These are phyloP conservation scores for Busseola fusca DNA, from an alignment of 2,888 invertebrate genomes.

Conservation along the genomic window DNA sequence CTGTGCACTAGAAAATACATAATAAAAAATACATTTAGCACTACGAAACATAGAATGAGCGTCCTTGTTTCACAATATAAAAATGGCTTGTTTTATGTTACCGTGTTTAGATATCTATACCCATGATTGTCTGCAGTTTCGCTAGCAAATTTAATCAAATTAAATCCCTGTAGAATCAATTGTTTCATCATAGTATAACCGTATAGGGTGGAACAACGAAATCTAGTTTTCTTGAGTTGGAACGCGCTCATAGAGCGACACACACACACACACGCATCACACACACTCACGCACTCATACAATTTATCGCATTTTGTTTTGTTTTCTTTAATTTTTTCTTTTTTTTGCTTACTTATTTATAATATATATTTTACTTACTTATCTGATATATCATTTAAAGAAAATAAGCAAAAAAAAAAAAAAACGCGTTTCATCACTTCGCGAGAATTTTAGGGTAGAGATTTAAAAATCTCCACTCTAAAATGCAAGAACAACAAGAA, in stretches of 20 bases:
- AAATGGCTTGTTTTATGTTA: background rate
- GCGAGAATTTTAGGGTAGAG: background rate
- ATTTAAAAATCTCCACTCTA: slow-evolving; percentile 27
- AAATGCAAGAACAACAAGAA: slow-evolving; percentile 56
- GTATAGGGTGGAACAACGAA: too few relatives aligned
- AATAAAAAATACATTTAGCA: background rate
- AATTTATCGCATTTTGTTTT: too few relatives aligned
- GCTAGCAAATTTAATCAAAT: background rate
- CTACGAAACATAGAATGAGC: background rate
- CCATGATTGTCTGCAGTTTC: background rate
- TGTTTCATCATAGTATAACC: background rate
- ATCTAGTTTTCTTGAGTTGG: too few relatives aligned
- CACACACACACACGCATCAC: too few relatives aligned
- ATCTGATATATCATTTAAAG: too few relatives aligned
- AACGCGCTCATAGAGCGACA: too few relatives aligned
- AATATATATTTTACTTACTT: too few relatives aligned
- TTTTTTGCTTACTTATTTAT: too few relatives aligned
- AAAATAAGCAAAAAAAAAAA: background rate
- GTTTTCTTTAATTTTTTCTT: too few relatives aligned
- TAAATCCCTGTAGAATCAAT: background rate
- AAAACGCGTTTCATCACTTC: background rate
- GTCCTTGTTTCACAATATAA: too few relatives aligned
- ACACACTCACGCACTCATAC: too few relatives aligned
- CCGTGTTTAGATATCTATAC: background rate
- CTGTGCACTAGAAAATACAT: background rate